Evolutionary conservation across 2,888 invertebrate genomes (phyloP), one percentile per base, ranked within the genome.

Genomic region (Oithona nana): DNA sequence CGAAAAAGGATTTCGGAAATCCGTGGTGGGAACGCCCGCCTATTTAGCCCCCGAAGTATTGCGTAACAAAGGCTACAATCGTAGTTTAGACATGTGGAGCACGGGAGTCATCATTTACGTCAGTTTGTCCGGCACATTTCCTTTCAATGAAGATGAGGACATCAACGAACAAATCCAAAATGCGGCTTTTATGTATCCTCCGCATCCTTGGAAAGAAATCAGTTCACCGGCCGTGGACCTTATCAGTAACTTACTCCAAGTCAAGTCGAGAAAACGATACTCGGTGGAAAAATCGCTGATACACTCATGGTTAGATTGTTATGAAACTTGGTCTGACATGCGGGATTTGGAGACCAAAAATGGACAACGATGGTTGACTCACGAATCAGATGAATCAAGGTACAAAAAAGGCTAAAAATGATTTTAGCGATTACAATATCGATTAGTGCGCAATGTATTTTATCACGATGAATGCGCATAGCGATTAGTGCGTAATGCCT

Each of bases 131-230:
- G 98, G 97, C 66, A 98, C 97, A 0, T 98, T 98, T 76, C 97
- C 97, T 31, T 98, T 98, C 77, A 98, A 98, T 75, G 98, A 98
- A 76, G 97, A 98, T 75, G 97, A 98, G 76, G 98, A 98, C 74
- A 98, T 98, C 71, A 88, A 93, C 75, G 97, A 97, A 74, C 98
- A 98, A 77, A 98, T 98, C 67, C 94, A 97, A 76, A 98, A 98
- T 78, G 97, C 97, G 31, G 94, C 94, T 63, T 98, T 98, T 75
- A 98, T 98, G 98, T 98, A 97, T 78, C 98, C 98, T 51, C 88
- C 92, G 26, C 83, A 84, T 74, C 95, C 97, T 0, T 98, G 97
- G 97, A 86, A 88, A 71, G 89, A 93, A 73, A 92, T 97, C 71
- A 94, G 94, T 28, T 81, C 82, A 56, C 83, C 88, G 93, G 97